A percentile compares a stretch with the other conserved stretches of the same genome.
Conservation (phyloP, 2,113 vertebrate genomes). For the Bubo blakistoni region DNA sequence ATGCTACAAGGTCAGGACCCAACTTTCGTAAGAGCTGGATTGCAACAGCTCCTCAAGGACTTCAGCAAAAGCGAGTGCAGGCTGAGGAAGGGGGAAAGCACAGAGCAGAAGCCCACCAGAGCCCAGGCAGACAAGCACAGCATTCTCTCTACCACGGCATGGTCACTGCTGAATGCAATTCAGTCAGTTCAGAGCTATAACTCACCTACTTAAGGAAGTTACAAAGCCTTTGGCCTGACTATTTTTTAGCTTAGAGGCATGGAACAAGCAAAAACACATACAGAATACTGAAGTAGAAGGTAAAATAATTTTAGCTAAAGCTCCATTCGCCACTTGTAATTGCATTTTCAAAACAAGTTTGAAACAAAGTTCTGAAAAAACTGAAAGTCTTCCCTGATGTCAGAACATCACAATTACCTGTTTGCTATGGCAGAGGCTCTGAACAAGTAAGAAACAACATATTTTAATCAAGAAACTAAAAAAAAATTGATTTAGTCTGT, state of each 20-base stretch:
- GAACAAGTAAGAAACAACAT: neutral
- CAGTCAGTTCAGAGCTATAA: neutral
- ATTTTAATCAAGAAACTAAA: neutral
- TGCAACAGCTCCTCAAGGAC: neutral
- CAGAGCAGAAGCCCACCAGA: neutral
- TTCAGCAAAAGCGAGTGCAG: fast-evolving
- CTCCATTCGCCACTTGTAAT: neutral
- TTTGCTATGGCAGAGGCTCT: neutral
- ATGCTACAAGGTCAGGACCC: fast-evolving
- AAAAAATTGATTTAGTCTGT: neutral
- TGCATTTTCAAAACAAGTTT: neutral
- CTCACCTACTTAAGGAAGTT: neutral
- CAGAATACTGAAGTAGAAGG: neutral
- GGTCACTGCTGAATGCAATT: neutral
- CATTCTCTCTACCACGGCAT: fast-evolving
- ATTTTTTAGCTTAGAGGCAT: neutral
- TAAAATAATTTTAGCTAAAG: neutral
- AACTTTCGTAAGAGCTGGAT: fast-evolving
- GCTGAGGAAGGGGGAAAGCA: too few relatives aligned
- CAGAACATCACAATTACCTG: neutral
- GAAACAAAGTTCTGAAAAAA: neutral
- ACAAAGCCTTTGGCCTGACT: neutral
- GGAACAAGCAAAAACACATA: neutral
- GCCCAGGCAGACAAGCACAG: neutral
- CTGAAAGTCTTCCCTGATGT: neutral